Evolutionary conservation across 1,140 invertebrate genomes (phyloP).

Genomic region (Contarinia nasturtii): DNA sequence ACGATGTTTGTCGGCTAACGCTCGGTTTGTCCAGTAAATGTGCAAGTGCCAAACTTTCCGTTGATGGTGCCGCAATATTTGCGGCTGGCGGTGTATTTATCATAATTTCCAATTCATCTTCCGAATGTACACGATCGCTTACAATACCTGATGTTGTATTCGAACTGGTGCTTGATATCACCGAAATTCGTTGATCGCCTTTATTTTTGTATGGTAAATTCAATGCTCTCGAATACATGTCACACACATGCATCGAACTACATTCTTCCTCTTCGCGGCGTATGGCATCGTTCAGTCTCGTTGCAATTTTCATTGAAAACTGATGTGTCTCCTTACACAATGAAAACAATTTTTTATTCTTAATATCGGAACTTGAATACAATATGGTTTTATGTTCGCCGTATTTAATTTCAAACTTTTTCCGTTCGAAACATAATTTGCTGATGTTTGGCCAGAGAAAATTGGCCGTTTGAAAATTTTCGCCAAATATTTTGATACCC

Average conservation of each 20-base stretch:
- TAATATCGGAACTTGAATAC: constrained; percentile 78
- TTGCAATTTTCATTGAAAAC: constrained; percentile 82
- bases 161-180: constrained; percentile 79
- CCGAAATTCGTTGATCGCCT: constrained; percentile 68
- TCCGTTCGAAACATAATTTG: constrained; percentile 86
- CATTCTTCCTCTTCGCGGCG: constrained; percentile 50
- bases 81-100: constrained; percentile 43
- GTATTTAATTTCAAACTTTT: constrained; percentile 88
- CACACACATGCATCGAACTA: constrained; percentile 33
- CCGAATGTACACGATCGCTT: constrained; percentile 80
- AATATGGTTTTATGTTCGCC: constrained; percentile 73
- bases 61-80: constrained; percentile 35
- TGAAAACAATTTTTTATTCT: constrained; percentile 72
- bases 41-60: constrained; percentile 50
- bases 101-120: constrained; percentile 77
- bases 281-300: constrained; percentile 57
- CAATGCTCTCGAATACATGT: constrained; percentile 40
- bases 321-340: constrained; percentile 84
- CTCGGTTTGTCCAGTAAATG: constrained; percentile 42
- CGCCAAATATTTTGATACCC: constrained; percentile 65
- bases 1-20: constrained; percentile 30
- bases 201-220: constrained; percentile 38
- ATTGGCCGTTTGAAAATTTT: constrained; percentile 42
- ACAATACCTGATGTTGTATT: constrained; percentile 91
- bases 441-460: constrained; percentile 88